Percentiles rank a stretch among this genome's conserved stretches.
Conservation (phyloP, 2,888 invertebrate genomes). For the Agonopterix subpropinquella region DNA sequence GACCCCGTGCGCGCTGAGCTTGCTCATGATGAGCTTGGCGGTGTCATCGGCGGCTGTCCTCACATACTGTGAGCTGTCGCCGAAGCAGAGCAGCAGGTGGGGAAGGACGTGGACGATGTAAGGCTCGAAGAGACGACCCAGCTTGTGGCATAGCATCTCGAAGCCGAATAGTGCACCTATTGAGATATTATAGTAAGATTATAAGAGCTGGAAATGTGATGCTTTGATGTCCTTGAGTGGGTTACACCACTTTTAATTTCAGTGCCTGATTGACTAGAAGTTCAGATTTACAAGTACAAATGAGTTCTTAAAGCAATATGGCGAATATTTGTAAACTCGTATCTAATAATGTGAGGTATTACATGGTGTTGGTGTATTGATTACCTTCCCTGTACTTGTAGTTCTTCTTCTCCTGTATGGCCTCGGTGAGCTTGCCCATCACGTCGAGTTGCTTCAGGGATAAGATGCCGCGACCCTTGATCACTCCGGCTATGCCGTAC, state of each 20-base stretch:
- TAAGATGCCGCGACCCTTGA: slow-evolving; percentile 97
- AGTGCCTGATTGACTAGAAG: too few relatives aligned
- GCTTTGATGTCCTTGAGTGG: too few relatives aligned
- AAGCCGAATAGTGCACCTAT: slow-evolving; percentile 95
- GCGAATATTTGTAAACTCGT: too few relatives aligned
- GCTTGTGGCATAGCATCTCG: slow-evolving; percentile 96
- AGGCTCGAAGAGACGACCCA: slow-evolving; percentile 98
- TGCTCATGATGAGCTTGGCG: slow-evolving; percentile 95
- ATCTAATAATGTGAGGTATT: too few relatives aligned
- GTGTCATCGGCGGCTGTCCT: slow-evolving; percentile 97
- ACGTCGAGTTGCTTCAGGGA: slow-evolving; percentile 96
- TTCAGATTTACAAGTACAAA: too few relatives aligned
- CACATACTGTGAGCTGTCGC: slow-evolving; percentile 96
- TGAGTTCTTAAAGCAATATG: too few relatives aligned
- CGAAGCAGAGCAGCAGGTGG: slow-evolving; percentile 95
- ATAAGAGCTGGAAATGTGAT: too few relatives aligned
- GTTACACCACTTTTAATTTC: too few relatives aligned
- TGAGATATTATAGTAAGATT: too few relatives aligned
- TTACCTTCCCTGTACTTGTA: slow-evolving; percentile 93
- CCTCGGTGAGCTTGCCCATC: slow-evolving; percentile 93
- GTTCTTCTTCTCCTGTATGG: slow-evolving; percentile 98
- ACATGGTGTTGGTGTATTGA: not conserved
- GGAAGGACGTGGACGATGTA: slow-evolving; percentile 98
- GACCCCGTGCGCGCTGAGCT: slow-evolving; percentile 97
- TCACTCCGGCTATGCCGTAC: slow-evolving; percentile 96